A percentile compares a stretch with the other conserved stretches of the same genome.
phyloP scores from a whole-genome alignment of 2,113 vertebrate genomes.

The Mus spicilegus region DNA sequence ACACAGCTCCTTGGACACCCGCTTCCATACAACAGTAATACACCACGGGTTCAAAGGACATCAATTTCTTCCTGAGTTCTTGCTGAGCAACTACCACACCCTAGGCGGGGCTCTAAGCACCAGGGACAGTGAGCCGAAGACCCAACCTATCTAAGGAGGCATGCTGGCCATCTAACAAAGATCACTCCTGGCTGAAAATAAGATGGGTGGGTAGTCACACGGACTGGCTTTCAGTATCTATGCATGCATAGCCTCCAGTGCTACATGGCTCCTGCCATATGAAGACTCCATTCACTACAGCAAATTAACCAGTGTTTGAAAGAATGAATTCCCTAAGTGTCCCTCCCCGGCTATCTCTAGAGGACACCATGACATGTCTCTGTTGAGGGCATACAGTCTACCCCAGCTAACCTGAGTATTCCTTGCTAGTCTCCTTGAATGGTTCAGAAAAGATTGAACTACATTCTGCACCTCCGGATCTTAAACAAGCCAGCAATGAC shows the following conservation, averaged over 20 bases:
- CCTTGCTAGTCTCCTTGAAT: slow-evolving; percentile 6
- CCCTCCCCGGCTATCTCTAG: background rate
- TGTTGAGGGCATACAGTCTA: background rate
- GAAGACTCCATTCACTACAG: background rate
- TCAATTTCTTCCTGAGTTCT: background rate
- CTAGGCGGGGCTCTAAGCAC: background rate
- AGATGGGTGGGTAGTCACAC: background rate
- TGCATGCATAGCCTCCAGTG: fast-evolving
- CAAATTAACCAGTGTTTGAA: background rate
- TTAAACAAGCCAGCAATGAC: background rate
- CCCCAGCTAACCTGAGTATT: background rate
- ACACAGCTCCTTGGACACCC: background rate
- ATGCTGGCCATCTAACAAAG: background rate
- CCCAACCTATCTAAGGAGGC: background rate
- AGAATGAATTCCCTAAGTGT: background rate
- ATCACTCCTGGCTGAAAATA: background rate
- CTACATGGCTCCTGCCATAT: fast-evolving
- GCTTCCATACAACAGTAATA: background rate
- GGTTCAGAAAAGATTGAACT: background rate
- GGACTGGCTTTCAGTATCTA: background rate
- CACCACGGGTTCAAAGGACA: background rate
- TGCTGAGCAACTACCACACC: background rate
- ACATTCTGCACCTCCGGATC: background rate
- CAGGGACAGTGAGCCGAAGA: background rate
- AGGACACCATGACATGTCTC: background rate